These are phyloP conservation scores for Daktulosphaira vitifoliae DNA, from an alignment of 1,140 invertebrate genomes.

Conservation along the genomic window DNA sequence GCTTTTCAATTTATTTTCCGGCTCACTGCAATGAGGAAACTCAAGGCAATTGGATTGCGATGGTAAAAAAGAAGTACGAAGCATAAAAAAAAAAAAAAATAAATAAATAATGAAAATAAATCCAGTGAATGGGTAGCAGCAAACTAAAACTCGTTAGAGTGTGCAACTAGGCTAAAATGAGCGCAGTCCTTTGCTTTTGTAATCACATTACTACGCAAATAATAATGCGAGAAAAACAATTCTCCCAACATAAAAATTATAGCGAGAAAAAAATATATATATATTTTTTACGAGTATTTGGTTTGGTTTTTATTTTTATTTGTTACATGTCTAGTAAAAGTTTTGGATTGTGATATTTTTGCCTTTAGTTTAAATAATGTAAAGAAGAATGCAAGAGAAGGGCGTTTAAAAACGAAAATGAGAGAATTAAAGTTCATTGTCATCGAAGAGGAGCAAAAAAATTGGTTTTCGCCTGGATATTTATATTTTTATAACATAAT, in stretches of 20 bases:
- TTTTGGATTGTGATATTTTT: slow-evolving; percentile 13
- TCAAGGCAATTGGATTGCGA: slow-evolving; percentile 7
- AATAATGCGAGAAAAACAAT: slow-evolving; percentile 25
- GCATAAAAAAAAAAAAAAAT: slow-evolving; percentile 1
- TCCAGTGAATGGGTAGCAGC: neutral
- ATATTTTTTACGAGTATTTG: slow-evolving; percentile 21
- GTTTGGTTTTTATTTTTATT: slow-evolving; percentile 21
- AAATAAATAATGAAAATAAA: slow-evolving; percentile 22
- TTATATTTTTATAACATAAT: slow-evolving; percentile 20
- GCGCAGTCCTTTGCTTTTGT: slow-evolving; percentile 16
- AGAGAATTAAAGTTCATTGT: slow-evolving; percentile 23
- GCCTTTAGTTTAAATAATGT: slow-evolving; percentile 20
- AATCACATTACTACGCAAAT: slow-evolving; percentile 21
- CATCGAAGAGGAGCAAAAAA: slow-evolving; percentile 8
- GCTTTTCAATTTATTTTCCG: slow-evolving; percentile 22
- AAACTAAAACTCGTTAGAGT: slow-evolving; percentile 17
- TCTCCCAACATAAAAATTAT: slow-evolving; percentile 28
- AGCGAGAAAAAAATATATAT: neutral
- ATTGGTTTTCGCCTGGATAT: slow-evolving; percentile 16
- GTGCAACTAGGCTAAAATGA: slow-evolving; percentile 7
- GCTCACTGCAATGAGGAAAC: neutral
- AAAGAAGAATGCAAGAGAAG: neutral
- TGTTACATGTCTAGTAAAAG: slow-evolving; percentile 24
- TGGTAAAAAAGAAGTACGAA: neutral
- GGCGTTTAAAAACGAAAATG: neutral